phyloP scores from a whole-genome alignment of 1,140 invertebrate genomes.

The Aphis craccivora region DNA sequence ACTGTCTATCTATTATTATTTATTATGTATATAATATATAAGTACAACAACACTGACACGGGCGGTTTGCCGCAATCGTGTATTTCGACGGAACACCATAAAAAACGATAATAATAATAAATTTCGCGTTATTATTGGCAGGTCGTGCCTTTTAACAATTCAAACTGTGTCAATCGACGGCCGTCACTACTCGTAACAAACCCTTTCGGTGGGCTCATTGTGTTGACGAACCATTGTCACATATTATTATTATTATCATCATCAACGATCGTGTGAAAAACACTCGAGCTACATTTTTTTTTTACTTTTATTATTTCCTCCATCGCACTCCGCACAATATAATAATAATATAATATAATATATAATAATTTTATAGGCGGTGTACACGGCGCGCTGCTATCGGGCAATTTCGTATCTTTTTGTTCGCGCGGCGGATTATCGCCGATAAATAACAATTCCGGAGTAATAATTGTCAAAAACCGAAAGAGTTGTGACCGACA shows the following conservation, averaged over 20 bases:
- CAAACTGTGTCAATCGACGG: constrained; percentile 42
- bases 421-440: constrained; percentile 31
- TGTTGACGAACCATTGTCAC: constrained; percentile 43
- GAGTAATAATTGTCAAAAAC: constrained; percentile 49
- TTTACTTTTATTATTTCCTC: constrained; percentile 31
- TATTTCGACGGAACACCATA: neutral
- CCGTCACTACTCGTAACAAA: neutral
- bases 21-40: neutral
- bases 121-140: constrained; percentile 49
- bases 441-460: constrained; percentile 54
- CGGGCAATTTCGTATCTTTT: constrained; percentile 27
- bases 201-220: constrained; percentile 53
- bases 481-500: constrained; percentile 51
- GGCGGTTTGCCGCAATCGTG: neutral
- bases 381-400: neutral
- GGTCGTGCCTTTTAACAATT: constrained; percentile 39
- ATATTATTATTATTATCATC: constrained; percentile 42
- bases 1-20: neutral
- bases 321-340: neutral
- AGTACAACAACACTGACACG: neutral
- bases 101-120: constrained; percentile 22
- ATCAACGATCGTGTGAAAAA: constrained; percentile 47
- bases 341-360: constrained; percentile 10
- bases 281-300: constrained; percentile 43
- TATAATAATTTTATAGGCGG: constrained; percentile 15